Evolutionary conservation across 2,797 vertebrate species (phyloP), one percentile per base, ranked within the genome.

Genomic region (Cyprinella venusta): DNA sequence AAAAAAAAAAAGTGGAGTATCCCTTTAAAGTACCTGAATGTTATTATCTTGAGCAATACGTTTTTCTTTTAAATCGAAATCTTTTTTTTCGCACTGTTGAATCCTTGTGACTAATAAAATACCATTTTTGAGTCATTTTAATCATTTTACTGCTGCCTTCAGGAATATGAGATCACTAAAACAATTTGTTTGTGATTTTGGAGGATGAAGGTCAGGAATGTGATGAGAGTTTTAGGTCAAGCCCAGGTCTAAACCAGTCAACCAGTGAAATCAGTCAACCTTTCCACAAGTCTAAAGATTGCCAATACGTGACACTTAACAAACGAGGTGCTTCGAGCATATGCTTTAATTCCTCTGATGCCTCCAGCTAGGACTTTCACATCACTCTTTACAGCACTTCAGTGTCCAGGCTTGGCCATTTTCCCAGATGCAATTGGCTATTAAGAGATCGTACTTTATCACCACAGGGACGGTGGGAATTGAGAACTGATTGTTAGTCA

Each of bases 361-460:
- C 82, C 65, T 75, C 65, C 84, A 81, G 26, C 61, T 67, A 64
- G 61, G 75, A 65, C 45, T 68, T 64, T 65, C 56, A 79, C 69
- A 69, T 52, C 33, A 67, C 15, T 76, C 48, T 65, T 80, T 59
- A 42, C 70, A 67, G 48, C 48, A 87, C 71, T 82, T 76, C 67
- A 79, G 72, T 74, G 78, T 84, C 83, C 82, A 69, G 70, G 8
- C 24, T 38, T 85, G 79, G 84, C 80, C 79, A 50, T 54, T 63
- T 26, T 84, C 85, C 87, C 70, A 87, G 80, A 79, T 42, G 18
- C 45, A 79, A 81, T n/a, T n/a, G 33, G 54, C 76, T 74, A 72
- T 64, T 80, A 70, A 79, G 77, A 87, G 70, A 80, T 86, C 59
- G 33, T 81, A 84, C 85, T 89, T 87, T 54, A 72, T 18, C 30